Evolutionary conservation across 2,888 invertebrate genomes (phyloP), one percentile per base, ranked within the genome.

Genomic region (Azorinus chamasolen): DNA sequence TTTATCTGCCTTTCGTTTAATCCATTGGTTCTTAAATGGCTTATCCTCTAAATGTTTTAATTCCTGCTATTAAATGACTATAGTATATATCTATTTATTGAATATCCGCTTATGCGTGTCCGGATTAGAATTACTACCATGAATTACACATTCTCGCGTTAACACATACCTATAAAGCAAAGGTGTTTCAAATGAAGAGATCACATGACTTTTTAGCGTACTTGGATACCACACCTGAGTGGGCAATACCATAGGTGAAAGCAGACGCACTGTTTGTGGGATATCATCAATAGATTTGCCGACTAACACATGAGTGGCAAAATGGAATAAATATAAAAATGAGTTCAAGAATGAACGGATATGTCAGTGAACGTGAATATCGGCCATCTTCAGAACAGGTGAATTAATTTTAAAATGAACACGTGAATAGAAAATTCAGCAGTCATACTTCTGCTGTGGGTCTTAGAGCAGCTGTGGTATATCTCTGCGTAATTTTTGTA

Each of bases 311-410:
- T 32, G 32, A 6, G 10, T 32, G 32, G 32, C 32, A 62, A 51
- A 14, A 41, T 64, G 75, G 75, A 75, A 66, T 76, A 55, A 61
- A 57, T 32, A 27, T 57, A 37, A 76, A 57, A 55, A 77, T 77
- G 72, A 77, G 77, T 72, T 69, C 64, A 37, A 78, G 80, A 68
- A 66, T 73, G 58, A 80, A 83, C 73, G 80, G 78, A 69, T 83
- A 80, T 74, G 57, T 41, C 46, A 76, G 69, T 70, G 80, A 79
- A 12, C 64, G 78, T 37, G 78, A 70, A 14, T 59, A 45, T 24
- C 78, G 83, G 55, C 83, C 83, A 24, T 22, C 73, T 54, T 83
- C 83, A 5, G 80, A 80, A 51, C 80, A 83, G 80, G 83, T 83
- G 59, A 73, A 32, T 32, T 32, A 6, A 32, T 6, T 10, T 32